Evolutionary conservation across 2,888 invertebrate species (phyloP).

Genomic region (Agrenia bidenticulata): DNA sequence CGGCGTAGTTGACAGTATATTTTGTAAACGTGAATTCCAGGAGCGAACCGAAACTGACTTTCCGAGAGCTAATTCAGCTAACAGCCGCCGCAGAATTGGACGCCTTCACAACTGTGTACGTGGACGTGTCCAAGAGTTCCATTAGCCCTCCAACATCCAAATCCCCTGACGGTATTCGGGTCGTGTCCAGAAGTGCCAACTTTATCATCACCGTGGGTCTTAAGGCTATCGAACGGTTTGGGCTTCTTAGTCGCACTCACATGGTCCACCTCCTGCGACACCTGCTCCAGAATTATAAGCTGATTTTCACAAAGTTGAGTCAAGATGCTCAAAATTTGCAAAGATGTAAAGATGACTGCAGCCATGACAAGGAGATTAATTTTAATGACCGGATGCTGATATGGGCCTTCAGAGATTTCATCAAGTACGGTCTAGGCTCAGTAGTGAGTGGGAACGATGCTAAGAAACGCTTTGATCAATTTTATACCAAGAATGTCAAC

Average conservation of each 20-base stretch:
- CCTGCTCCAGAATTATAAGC: not conserved
- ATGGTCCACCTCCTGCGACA: not conserved
- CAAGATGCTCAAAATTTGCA: conserved; percentile 1
- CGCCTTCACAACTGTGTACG: not conserved
- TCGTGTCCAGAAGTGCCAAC: not conserved
- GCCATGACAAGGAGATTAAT: not conserved
- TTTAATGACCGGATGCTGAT: not conserved
- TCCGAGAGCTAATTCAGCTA: not conserved
- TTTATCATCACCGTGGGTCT: not conserved
- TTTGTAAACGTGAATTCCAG: too few relatives aligned
- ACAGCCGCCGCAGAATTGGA: not conserved
- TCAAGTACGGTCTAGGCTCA: not conserved
- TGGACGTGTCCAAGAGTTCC: not conserved
- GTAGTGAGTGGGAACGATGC: not conserved
- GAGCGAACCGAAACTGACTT: not conserved
- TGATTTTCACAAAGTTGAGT: not conserved
- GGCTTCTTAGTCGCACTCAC: not conserved
- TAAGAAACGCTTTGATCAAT: not conserved
- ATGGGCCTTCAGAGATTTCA: not conserved
- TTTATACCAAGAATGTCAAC: conserved; percentile 1
- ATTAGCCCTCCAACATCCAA: not conserved
- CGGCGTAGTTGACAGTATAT: too few relatives aligned
- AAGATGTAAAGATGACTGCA: not conserved
- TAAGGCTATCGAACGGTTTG: not conserved
- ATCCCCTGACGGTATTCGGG: not conserved